Base-by-base conservation (phyloP, 2,797 vertebrate genomes). In the Sebastes taczanowskii region DNA sequence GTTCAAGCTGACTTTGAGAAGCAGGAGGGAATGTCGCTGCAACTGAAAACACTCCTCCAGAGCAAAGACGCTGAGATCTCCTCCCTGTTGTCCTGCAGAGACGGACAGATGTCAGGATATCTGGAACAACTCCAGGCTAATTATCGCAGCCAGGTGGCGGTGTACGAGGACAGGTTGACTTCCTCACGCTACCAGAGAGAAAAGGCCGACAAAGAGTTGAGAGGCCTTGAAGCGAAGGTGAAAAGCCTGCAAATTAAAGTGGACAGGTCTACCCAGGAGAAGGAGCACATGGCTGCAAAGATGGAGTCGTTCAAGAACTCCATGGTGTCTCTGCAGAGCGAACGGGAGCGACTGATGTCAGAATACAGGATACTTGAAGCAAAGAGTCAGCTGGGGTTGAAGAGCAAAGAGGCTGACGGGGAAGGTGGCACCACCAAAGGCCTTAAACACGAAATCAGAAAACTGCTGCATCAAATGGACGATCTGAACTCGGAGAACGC, bases 401-500 rank as follows among this genome's bases (percentile, higher is more conserved):
- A 69, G 61, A 91, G 95, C 11, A 95, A 88, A 85, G 96, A 96
- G 1, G 89, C 94, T 3, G 86, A 93, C 32, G 94, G 93, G 7
- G 94, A 83, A 59, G 90, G 88, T 0, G 92, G 88, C 22, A 92
- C 96, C 80, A 92, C 80, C 65, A 95, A 89, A 81, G 92, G 93
- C 74, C 88, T 97, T n/a, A 97, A 97, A 86, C 91, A 96, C 62
- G 96, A 98, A 53, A 86, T 97, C 27, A 94, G 95, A 69, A 89
- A 92, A 3, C 85, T 97, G 11, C 78, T 97, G 7, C 95, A 97
- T 86, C 96, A 95, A 83, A 95, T 96, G 90, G 97, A 98, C 55
- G 97, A 98, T 87, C 95, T 98, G 7, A 97, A 98, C 88, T 97
- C 97, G 3, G 97, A 98, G 92, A 98, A 97, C 1, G 97, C 97